A percentile compares a stretch with the other conserved stretches of the same genome.
phyloP scores from a whole-genome alignment of 2,797 vertebrate species.

The Dendrocincla tyrannina region DNA sequence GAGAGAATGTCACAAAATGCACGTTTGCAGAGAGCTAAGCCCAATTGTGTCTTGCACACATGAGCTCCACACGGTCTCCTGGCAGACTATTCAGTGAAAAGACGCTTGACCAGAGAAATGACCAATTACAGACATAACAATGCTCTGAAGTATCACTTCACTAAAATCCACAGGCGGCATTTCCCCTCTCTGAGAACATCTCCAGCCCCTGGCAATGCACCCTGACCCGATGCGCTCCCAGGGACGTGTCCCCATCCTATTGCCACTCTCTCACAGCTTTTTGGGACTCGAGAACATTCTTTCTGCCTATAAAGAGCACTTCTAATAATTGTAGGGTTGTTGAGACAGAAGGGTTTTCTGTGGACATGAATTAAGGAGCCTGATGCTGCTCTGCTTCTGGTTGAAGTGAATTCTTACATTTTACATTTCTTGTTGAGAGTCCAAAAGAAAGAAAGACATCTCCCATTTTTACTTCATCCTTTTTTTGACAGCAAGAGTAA shows the following conservation, averaged over 20 bases:
- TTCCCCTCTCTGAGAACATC: rapidly evolving
- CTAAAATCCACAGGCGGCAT: rapidly evolving
- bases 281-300: not conserved
- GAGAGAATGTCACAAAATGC: not conserved
- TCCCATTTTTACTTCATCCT: not conserved
- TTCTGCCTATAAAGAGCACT: not conserved
- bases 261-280: not conserved
- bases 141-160: not conserved
- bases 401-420: not conserved
- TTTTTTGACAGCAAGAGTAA: not conserved
- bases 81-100: not conserved
- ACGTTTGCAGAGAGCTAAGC: not conserved
- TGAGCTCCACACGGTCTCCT: not conserved
- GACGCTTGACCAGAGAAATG: not conserved
- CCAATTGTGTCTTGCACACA: not conserved
- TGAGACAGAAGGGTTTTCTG: not conserved
- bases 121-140: not conserved
- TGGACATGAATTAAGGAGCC: not conserved
- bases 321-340: rapidly evolving
- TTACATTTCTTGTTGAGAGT: not conserved
- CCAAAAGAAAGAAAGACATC: not conserved
- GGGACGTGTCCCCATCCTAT: rapidly evolving
- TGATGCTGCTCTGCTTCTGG: not conserved
- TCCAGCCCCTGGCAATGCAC: too few species aligned
- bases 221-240: not conserved